Conservation (phyloP, 1,140 invertebrate species). For the Ladona fulva region DNA sequence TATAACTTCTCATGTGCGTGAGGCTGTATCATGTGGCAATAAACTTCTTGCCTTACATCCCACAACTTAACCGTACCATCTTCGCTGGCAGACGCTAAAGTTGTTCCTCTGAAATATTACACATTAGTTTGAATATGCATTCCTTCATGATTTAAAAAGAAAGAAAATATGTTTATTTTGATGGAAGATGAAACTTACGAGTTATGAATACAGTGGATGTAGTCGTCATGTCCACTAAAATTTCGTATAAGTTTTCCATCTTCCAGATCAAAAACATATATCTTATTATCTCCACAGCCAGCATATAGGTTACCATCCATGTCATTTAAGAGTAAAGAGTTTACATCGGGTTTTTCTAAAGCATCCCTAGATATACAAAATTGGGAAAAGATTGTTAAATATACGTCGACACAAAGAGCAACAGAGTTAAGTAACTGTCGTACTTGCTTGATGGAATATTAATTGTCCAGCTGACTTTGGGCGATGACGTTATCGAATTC, state of each 20-base stretch:
- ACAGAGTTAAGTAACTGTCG: slow-evolving; percentile 17
- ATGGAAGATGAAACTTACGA: slow-evolving; percentile 42
- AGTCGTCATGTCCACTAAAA: slow-evolving; percentile 67
- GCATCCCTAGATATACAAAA: slow-evolving; percentile 43
- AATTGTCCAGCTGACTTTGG: slow-evolving; percentile 53
- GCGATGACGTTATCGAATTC: slow-evolving; percentile 51
- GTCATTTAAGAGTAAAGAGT: slow-evolving; percentile 55
- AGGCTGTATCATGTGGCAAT: slow-evolving; percentile 58
- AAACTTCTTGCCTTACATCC: slow-evolving; percentile 55
- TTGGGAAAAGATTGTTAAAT: neutral
- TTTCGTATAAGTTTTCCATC: slow-evolving; percentile 56
- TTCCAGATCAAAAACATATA: slow-evolving; percentile 70
- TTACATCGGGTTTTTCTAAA: slow-evolving; percentile 67
- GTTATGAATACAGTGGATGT: slow-evolving; percentile 61
- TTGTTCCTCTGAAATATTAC: slow-evolving; percentile 41
- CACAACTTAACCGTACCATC: slow-evolving; percentile 80
- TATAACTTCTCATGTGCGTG: slow-evolving; percentile 54
- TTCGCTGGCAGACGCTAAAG: slow-evolving; percentile 68
- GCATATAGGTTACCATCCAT: slow-evolving; percentile 54
- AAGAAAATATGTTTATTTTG: neutral
- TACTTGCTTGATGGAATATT: slow-evolving; percentile 53
- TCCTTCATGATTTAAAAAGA: neutral
- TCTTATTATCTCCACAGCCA: slow-evolving; percentile 75
- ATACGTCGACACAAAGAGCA: neutral
- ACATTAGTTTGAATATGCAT: neutral